Conservation (phyloP, 2,113 vertebrate genomes). For the Labeo rohita region DNA sequence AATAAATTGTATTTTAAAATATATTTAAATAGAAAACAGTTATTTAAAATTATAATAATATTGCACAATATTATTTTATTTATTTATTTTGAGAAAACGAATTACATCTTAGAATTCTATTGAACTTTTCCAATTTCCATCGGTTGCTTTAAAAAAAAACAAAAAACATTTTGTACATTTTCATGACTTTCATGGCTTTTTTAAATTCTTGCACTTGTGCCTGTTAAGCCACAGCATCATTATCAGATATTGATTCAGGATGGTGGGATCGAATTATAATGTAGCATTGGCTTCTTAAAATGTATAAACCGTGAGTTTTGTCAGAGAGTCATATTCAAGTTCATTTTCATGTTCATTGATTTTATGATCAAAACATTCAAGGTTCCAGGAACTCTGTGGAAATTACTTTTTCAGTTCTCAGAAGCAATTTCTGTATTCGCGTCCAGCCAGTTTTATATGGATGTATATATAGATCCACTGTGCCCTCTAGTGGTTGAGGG, state of each 20-base stretch:
- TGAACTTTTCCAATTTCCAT: no score
- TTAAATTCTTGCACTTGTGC: background rate
- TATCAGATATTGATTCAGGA: background rate
- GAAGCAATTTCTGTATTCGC: background rate
- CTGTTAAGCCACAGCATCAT: background rate
- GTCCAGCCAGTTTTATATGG: background rate
- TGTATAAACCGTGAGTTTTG: background rate
- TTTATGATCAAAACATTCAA: background rate
- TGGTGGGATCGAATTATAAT: background rate
- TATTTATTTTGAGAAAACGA: no score
- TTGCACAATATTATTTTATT: no score
- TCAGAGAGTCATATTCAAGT: background rate
- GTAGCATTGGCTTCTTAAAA: background rate
- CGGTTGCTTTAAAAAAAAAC: no score
- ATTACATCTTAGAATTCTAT: no score
- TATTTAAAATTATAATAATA: no score
- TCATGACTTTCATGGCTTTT: no score
- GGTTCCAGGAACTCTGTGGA: background rate
- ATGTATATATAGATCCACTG: background rate
- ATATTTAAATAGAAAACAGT: no score
- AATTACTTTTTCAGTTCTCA: background rate
- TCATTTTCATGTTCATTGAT: background rate
- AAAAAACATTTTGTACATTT: no score
- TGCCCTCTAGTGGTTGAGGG: constrained; percentile 29
- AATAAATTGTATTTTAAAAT: no score